Base-by-base conservation (phyloP, 1,140 invertebrate species). In the Dendroctonus ponderosae region DNA sequence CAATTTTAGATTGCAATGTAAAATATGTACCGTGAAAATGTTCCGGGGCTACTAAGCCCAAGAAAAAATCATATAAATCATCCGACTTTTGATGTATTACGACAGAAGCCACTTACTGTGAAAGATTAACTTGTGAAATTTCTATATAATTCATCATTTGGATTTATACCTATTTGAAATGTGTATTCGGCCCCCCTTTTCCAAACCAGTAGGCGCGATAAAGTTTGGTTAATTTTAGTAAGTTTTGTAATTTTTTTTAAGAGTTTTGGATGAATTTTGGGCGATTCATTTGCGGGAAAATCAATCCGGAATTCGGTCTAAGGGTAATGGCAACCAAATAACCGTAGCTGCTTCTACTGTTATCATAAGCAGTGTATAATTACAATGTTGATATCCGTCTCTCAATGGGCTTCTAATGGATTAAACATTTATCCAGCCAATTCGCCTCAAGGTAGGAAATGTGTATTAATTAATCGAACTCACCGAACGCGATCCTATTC, bases 101-200 rank as follows among this genome's bases (percentile, higher is more conserved):
- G 61, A 63, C 61, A 63, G 50, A 63, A 53, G 61, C 50, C 61
- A 42, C 61, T 63, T 53, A 63, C 61, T 63, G 42, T 43, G 51
- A 63, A 63, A 63, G 50, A 63, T 63, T 63, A 63, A 63, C 61
- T 63, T 63, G 50, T 53, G 51, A 63, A 63, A 63, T 46, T 53
- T 54, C 11, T 63, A 63, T 63, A 63, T 63, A 63, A 63, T 63
- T 54, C 51, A 63, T 63, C 61, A 53, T 63, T 41, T 54, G 41
- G 61, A 44, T 63, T 63, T 63, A 63, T 63, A 63, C 61, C 50
- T 63, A 54, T 41, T 49, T 41, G 7, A 53, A 38, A 53, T 38
- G 51, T 8, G 39, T 53, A 26, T 26, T 26, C 26, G 12, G 26
- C 7, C 51, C 14, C 40, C 44, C 12, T 15, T 42, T 8, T n/a